Base-by-base conservation (phyloP, 2,797 vertebrate species). In the Rhinatrema bivittatum region DNA sequence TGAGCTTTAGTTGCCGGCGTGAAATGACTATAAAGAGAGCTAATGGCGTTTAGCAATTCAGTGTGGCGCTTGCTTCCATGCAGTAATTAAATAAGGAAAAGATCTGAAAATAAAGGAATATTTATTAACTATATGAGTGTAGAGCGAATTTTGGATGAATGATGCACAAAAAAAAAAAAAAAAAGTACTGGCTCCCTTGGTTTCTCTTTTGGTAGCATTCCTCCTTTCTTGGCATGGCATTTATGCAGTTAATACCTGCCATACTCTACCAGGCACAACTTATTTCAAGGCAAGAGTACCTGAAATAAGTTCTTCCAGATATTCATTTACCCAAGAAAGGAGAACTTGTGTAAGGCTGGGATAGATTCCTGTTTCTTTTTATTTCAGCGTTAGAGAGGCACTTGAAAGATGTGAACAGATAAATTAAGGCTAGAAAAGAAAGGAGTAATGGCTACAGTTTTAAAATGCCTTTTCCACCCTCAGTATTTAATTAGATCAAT, bases 401-500 rank as follows among this genome's bases (percentile, higher is more conserved):
- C 77, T 82, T 79, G 78, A 79, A 81, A 78, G 78, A 81, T 79
- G 68, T 81, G 81, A 82, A 80, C 76, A 81, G 81, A 83, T 85
- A 83, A 83, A 82, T 83, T 85, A 82, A 83, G 78, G 73, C 78
- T 69, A 75, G n/a, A 75, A 82, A 85, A 78, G 72, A 84, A 82
- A 85, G 84, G 74, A 80, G 78, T 84, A 80, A 79, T 81, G 79
- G 79, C 76, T 81, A 84, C 81, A 82, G n/a, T 87, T 87, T 88
- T 85, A 81, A 81, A 81, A 76, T 72, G 80, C 70, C 84, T 88
- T n/a, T 84, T 82, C 84, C 64, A 76, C 78, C 83, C 78, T 76
- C 77, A 53, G 82, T 88, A 86, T 90, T 90, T 88, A 90, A 90
- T 90, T 90, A 89, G 84, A 87, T 77, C 82, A 88, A 82, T 85